Percentiles rank a stretch among this genome's conserved stretches.
Conservation (phyloP, 1,140 invertebrate species). For the Euura saliciscinereae region DNA sequence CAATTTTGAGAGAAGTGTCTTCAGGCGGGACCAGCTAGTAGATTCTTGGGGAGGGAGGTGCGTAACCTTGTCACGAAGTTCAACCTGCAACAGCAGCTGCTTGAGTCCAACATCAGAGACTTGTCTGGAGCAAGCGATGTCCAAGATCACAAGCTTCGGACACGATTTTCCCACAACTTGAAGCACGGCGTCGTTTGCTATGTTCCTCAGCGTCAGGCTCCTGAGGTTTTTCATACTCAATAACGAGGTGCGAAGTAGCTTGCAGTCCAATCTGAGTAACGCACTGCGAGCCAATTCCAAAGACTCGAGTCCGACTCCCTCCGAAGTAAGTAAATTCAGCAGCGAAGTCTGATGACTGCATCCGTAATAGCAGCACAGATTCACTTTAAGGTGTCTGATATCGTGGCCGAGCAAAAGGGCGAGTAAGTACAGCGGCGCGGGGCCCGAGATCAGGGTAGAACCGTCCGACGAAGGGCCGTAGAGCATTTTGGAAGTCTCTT, state of each 20-base stretch:
- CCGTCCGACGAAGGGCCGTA: slow-evolving; percentile 48
- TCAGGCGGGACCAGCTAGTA: slow-evolving; percentile 50
- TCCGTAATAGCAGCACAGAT: slow-evolving; percentile 62
- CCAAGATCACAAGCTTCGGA: slow-evolving; percentile 51
- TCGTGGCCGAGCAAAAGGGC: slow-evolving; percentile 55
- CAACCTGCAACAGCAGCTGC: slow-evolving; percentile 55
- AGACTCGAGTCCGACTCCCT: slow-evolving; percentile 54
- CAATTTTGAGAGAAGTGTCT: slow-evolving; percentile 42
- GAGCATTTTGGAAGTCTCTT: slow-evolving; percentile 51
- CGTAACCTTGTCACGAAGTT: slow-evolving; percentile 48
- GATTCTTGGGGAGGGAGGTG: slow-evolving; percentile 25
- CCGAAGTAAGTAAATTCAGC: slow-evolving; percentile 50
- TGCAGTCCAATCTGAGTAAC: slow-evolving; percentile 54
- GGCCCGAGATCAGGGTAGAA: slow-evolving; percentile 49
- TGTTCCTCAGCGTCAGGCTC: slow-evolving; percentile 55
- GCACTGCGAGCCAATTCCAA: slow-evolving; percentile 56
- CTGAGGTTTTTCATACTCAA: slow-evolving; percentile 50
- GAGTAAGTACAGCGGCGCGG: slow-evolving; percentile 55
- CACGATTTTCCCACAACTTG: slow-evolving; percentile 56
- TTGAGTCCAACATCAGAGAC: slow-evolving; percentile 57
- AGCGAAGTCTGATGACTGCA: slow-evolving; percentile 60
- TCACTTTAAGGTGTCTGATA: slow-evolving; percentile 54
- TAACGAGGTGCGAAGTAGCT: slow-evolving; percentile 51
- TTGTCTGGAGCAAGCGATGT: slow-evolving; percentile 59
- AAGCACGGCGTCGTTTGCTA: slow-evolving; percentile 56